Percentiles rank a stretch among this genome's conserved stretches.
These are phyloP conservation scores for Polydrusus tereticollis DNA, from an alignment of 2,888 invertebrate species.

Conservation along the genomic window DNA sequence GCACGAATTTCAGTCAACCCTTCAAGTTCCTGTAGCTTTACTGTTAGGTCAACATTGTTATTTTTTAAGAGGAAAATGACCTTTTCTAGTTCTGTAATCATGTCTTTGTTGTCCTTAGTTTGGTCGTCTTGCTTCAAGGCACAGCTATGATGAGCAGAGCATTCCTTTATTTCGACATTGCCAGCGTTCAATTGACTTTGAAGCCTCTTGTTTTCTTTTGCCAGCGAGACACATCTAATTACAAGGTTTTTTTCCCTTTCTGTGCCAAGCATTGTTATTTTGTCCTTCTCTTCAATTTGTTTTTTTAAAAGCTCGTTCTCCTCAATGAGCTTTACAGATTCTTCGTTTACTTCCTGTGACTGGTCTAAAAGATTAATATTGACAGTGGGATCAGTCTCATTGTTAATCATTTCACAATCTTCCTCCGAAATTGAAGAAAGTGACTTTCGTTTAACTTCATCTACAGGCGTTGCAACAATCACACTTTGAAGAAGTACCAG, in stretches of 20 bases:
- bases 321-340: not conserved
- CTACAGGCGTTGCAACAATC: conserved; percentile 5
- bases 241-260: not conserved
- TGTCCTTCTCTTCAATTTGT: not conserved
- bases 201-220: conserved; percentile 1
- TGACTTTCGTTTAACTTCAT: conserved; percentile 8
- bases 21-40: not conserved
- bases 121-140: too few relatives aligned
- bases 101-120: not conserved
- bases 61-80: too few relatives aligned
- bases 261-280: not conserved
- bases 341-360: not conserved
- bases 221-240: not conserved
- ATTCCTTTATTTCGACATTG: too few relatives aligned
- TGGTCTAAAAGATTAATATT: not conserved
- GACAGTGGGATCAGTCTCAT: not conserved
- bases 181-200: too few relatives aligned
- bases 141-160: too few relatives aligned
- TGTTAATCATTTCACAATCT: conserved; percentile 6
- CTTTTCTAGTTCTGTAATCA: conserved; percentile 4
- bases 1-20: not conserved
- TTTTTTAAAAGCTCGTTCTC: not conserved
- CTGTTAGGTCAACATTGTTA: not conserved
- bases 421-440: conserved; percentile 26
- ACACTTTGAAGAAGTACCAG: conserved; percentile 17